A percentile compares a stretch with the other conserved stretches of the same genome.
phyloP scores from a whole-genome alignment of 2,888 invertebrate genomes.

The Leucoptera coffeella region DNA sequence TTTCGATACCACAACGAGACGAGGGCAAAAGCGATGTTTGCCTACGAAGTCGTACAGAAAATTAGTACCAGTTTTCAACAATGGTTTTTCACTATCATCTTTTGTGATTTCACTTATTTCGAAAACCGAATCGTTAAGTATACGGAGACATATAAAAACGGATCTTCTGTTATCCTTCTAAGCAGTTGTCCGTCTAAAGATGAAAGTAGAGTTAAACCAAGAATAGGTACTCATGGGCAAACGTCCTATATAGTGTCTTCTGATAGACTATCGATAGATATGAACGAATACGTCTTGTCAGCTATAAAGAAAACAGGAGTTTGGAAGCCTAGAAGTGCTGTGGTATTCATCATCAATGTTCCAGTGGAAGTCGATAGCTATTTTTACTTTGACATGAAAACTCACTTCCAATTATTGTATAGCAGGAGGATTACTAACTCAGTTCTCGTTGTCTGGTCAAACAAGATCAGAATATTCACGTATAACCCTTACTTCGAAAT shows the following conservation, averaged over 20 bases:
- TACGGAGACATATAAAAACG: slow-evolving; percentile 25
- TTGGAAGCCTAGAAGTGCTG: slow-evolving; percentile 32
- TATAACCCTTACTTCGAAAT: slow-evolving; percentile 43
- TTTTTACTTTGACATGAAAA: slow-evolving; percentile 27
- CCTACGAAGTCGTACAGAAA: slow-evolving; percentile 26
- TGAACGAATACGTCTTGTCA: slow-evolving; percentile 22
- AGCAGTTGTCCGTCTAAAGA: slow-evolving; percentile 25
- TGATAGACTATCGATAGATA: slow-evolving; percentile 18
- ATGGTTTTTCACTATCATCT: slow-evolving; percentile 38
- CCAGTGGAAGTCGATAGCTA: slow-evolving; percentile 22
- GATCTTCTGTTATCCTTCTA: slow-evolving; percentile 33
- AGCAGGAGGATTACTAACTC: slow-evolving; percentile 46
- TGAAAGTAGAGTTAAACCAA: slow-evolving; percentile 23
- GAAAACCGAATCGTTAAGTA: slow-evolving; percentile 37
- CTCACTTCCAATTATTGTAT: slow-evolving; percentile 45
- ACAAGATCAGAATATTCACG: slow-evolving; percentile 31
- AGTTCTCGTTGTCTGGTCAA: slow-evolving; percentile 22
- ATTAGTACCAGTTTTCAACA: slow-evolving; percentile 31
- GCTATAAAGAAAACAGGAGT: slow-evolving; percentile 28
- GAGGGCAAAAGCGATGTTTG: slow-evolving; percentile 19
- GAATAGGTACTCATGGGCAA: slow-evolving; percentile 28
- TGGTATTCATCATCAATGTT: slow-evolving; percentile 30
- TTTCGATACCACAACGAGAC: slow-evolving; percentile 21
- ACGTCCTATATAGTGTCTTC: slow-evolving; percentile 36
- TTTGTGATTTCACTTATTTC: slow-evolving; percentile 40